phyloP scores from a whole-genome alignment of 1,140 invertebrate genomes.

The Agraylea sexmaculata region DNA sequence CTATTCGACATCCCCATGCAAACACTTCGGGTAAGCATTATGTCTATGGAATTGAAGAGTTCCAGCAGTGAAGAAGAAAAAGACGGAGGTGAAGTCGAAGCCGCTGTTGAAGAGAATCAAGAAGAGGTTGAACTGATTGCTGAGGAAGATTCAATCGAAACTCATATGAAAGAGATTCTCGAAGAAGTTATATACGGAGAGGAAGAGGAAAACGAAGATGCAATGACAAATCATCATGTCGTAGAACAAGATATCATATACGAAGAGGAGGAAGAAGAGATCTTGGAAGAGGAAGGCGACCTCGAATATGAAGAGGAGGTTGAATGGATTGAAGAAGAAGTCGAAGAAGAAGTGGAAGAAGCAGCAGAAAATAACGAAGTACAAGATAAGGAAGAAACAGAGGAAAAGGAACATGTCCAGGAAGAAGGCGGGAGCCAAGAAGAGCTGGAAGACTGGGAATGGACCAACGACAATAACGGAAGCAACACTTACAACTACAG shows the following conservation, averaged over 20 bases:
- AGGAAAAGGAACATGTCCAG: constrained; percentile 24
- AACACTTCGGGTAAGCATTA: constrained; percentile 47
- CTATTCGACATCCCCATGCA: constrained; percentile 57
- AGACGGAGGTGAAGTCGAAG: constrained; percentile 14
- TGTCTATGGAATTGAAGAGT: constrained; percentile 21
- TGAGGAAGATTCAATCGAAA: constrained; percentile 27
- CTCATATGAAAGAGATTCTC: constrained; percentile 33
- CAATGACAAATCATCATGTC: constrained; percentile 28
- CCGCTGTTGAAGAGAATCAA: constrained; percentile 29
- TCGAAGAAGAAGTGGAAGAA: constrained; percentile 25
- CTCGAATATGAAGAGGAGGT: too few species aligned
- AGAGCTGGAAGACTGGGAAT: constrained; percentile 36
- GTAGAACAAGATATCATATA: constrained; percentile 34
- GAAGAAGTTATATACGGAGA: constrained; percentile 31
- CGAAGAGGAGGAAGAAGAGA: constrained; percentile 32
- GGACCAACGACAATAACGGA: constrained; percentile 24
- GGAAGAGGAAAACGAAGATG: constrained; percentile 25
- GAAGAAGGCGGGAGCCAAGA: constrained; percentile 26
- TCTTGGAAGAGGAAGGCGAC: not conserved
- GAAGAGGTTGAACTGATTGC: constrained; percentile 28
- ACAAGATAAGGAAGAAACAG: constrained; percentile 11
- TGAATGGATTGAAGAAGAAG: constrained; percentile 28
- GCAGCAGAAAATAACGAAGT: constrained; percentile 25
- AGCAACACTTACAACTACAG: too few species aligned
- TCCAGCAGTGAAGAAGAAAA: constrained; percentile 14